These are phyloP conservation scores for Glomeris marginata DNA, from an alignment of 2,888 invertebrate species.

Conservation along the genomic window DNA sequence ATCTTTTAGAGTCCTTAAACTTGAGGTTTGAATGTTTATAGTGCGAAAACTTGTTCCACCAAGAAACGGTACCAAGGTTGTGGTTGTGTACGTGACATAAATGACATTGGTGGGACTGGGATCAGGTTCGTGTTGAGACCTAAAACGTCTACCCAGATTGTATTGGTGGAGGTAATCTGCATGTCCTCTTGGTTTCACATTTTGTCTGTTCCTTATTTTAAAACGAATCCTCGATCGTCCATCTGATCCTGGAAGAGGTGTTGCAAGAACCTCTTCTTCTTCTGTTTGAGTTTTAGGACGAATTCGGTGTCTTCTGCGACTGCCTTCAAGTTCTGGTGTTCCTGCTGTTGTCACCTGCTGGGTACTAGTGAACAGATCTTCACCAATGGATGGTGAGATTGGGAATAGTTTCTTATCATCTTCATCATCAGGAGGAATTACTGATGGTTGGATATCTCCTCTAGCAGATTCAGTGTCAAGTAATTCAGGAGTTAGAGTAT, in stretches of 20 bases:
- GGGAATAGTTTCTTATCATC: no score
- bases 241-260: not conserved
- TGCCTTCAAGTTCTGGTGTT: not conserved
- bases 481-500: no score
- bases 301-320: no score
- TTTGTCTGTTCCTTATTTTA: constrained; percentile 5
- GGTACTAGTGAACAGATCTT: no score
- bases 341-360: not conserved
- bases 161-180: not conserved
- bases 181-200: constrained; percentile 1
- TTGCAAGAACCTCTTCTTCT: no score
- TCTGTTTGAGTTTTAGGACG: no score
- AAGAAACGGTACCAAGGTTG: constrained; percentile 20
- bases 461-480: no score
- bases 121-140: no score
- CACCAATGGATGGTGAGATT: no score
- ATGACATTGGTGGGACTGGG: constrained; percentile 18
- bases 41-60: constrained; percentile 21
- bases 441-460: no score
- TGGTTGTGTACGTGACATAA: constrained; percentile 21
- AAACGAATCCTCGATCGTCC: not conserved
- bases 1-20: constrained; percentile 19
- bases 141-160: no score
- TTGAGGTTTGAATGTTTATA: constrained; percentile 21
- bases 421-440: no score